Evolutionary conservation across 2,113 vertebrate species (phyloP).

Genomic region (Proterorhinus semilunaris): DNA sequence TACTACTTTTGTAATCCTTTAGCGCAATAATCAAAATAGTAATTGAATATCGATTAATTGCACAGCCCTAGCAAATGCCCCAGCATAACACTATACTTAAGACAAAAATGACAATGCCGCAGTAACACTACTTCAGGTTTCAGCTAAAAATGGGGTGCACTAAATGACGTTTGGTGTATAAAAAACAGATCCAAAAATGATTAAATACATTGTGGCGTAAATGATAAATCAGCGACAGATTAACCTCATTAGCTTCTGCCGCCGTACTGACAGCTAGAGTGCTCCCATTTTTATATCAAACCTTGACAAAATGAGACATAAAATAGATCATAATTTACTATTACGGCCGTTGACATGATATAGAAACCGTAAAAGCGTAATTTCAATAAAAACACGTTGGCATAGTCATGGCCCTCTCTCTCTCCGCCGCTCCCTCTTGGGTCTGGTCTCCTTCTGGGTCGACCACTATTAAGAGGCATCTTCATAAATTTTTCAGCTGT

Average conservation of each 20-base stretch:
- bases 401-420: slow-evolving; percentile 6
- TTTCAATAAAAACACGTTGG: slow-evolving; percentile 25
- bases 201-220: neutral
- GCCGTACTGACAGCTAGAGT: neutral
- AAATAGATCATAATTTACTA: neutral
- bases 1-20: too few relatives aligned
- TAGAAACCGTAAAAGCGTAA: slow-evolving; percentile 3
- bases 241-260: neutral
- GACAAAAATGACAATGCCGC: too few relatives aligned
- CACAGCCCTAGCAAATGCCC: too few relatives aligned
- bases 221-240: neutral
- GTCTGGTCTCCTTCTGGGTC: slow-evolving; percentile 36
- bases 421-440: neutral
- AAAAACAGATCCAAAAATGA: too few relatives aligned
- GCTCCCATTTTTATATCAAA: neutral
- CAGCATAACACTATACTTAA: too few relatives aligned
- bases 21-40: too few relatives aligned
- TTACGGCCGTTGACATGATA: neutral
- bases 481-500: slow-evolving; percentile 72
- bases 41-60: too few relatives aligned
- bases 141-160: too few relatives aligned
- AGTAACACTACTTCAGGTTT: too few relatives aligned
- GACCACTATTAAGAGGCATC: slow-evolving; percentile 51
- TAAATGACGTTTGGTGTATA: too few relatives aligned
- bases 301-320: neutral